Evolutionary conservation across 2,797 vertebrate species (phyloP), one percentile per base, ranked within the genome.

Genomic region (Acipenser oxyrinchus): DNA sequence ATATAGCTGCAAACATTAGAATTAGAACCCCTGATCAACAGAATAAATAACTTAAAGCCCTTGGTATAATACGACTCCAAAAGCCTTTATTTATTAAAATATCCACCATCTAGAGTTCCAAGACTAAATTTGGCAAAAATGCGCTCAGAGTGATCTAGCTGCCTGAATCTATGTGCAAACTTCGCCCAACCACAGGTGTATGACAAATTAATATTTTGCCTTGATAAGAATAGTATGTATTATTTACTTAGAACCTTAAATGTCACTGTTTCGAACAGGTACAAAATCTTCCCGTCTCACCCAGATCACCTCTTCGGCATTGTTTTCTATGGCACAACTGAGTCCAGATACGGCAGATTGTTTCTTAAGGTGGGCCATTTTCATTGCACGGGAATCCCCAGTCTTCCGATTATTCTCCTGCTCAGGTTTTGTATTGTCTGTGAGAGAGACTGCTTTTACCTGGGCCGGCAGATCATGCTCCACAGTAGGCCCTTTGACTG

Each of bases 231-330:
- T 74, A 74, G 70, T 75, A 73, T 78, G 75, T 71, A 76, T 66
- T 37, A 51, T 58, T 70, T 64, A 71, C 48, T 70, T 71, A 68
- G 76, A 74, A 71, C 66, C 13, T 58, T 80, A 82, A 53, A 76
- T 72, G 66, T 74, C 72, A n/a, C 75, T 70, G 62, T 92, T 90
- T 72, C 86, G 75, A 70, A 83, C 68, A 1, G 87, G 81, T 67
- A 80, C 83, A 0, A 92, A 93, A 69, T 86, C 86, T 74, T 93
- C 85, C 6, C 95, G 88, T 69, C 91, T 84, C 52, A 98, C 89
- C 95, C 96, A 99, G 66, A 99, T 83, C 67, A 88, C 86, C 68
- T 92, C 92, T 65, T 85, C 86, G 1, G 74, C 79, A 0, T 76
- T 51, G 51, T 66, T 74, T 62, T 89, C 86, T 1, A 67, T 13